phyloP scores from a whole-genome alignment of 37 sponge, comb jelly and placozoan species.

The Theonella swinhoei region DNA sequence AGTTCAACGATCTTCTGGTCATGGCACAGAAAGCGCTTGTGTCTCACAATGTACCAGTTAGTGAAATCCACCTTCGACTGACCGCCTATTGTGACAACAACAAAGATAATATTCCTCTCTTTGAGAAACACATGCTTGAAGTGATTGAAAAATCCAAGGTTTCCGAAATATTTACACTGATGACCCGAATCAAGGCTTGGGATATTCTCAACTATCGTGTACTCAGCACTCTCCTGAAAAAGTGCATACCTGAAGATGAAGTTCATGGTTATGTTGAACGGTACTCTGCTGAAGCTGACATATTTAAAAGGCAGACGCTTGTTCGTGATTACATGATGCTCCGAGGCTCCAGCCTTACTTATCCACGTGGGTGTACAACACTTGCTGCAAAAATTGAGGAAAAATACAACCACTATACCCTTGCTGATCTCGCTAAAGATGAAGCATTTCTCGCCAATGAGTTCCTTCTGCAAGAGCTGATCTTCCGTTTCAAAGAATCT shows the following conservation, averaged over 20 bases:
- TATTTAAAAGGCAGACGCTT: not conserved
- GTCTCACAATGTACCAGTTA: not conserved
- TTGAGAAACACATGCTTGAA: not conserved
- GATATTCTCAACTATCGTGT: not conserved
- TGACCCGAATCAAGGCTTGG: not conserved
- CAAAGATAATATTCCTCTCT: not conserved
- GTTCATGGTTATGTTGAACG: not conserved
- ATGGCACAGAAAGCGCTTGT: not conserved
- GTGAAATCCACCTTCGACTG: not conserved
- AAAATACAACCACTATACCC: not conserved
- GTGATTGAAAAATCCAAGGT: not conserved
- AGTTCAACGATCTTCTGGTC: slow-evolving; percentile 4
- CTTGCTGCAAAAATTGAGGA: not conserved
- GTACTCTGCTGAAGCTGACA: not conserved
- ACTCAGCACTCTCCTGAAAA: not conserved
- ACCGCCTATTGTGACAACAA: not conserved
- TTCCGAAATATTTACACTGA: not conserved
- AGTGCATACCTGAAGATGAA: not conserved
- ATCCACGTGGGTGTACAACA: not conserved
- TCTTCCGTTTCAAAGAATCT: not conserved
- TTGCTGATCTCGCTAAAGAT: not conserved
- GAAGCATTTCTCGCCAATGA: not conserved
- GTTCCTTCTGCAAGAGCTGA: not conserved
- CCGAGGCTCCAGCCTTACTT: not conserved
- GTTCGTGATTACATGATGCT: not conserved